Evolutionary conservation across 1,140 invertebrate genomes (phyloP).

Genomic region (Holcopasites calliopsidis): DNA sequence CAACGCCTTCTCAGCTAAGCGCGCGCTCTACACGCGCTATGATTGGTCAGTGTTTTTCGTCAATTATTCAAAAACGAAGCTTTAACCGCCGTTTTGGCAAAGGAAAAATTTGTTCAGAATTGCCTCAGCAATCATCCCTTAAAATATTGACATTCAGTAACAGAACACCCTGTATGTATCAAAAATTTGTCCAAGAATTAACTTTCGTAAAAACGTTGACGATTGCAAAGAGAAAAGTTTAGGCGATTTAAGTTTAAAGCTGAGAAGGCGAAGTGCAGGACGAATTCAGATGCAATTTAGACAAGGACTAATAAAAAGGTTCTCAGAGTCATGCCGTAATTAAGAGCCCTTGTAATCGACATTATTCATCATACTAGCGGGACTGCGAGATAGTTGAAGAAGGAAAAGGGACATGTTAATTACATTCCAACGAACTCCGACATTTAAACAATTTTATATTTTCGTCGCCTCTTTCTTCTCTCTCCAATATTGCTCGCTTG

Average conservation of each 20-base stretch:
- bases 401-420: constrained; percentile 21
- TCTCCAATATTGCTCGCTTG: background rate
- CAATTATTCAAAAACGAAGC: too few relatives aligned
- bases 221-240: constrained; percentile 15
- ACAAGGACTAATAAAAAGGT: constrained; percentile 39
- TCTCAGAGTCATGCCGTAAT: constrained; percentile 51
- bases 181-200: background rate
- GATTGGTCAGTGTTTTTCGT: too few relatives aligned
- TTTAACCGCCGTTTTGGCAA: too few relatives aligned
- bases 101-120: too few relatives aligned
- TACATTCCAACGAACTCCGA: constrained; percentile 3
- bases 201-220: constrained; percentile 12
- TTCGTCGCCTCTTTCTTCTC: background rate
- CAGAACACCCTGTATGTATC: too few relatives aligned
- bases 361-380: constrained; percentile 49
- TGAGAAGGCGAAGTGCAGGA: background rate
- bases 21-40: too few relatives aligned
- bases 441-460: background rate
- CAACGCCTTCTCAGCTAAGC: too few relatives aligned
- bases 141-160: too few relatives aligned
- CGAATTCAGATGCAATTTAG: constrained; percentile 18
- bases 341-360: constrained; percentile 58
- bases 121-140: too few relatives aligned
- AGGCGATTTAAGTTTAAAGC: constrained; percentile 18
- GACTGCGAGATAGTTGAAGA: background rate